A percentile compares a stretch with the other conserved stretches of the same genome.
Evolutionary conservation across 2,888 invertebrate species (phyloP).

Genomic region (Aphidoletes aphidimyza): DNA sequence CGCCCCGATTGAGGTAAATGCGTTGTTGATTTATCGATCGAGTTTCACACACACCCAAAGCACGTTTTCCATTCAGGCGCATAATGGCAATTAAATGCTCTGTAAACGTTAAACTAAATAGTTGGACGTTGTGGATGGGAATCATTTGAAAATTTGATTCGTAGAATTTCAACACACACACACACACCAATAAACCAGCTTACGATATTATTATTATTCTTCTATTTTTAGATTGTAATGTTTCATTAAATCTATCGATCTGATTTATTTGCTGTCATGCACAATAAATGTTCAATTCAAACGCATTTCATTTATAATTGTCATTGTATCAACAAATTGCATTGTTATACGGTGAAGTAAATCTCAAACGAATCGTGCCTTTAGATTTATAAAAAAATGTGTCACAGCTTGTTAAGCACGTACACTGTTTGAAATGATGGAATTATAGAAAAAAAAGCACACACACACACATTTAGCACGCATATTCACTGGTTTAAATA

Average conservation of each 20-base stretch:
- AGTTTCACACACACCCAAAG: not conserved
- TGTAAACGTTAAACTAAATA: not conserved
- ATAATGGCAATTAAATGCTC: not conserved
- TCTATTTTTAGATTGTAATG: not conserved
- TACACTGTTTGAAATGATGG: not conserved
- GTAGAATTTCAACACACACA: too few species aligned
- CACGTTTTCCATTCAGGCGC: not conserved
- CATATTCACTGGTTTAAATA: too few species aligned
- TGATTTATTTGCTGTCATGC: not conserved
- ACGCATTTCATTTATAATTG: not conserved
- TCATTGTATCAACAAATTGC: not conserved
- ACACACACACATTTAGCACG: not conserved
- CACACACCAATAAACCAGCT: too few species aligned
- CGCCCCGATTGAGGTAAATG: not conserved
- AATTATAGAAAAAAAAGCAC: not conserved
- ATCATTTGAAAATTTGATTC: constrained; percentile 25
- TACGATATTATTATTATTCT: constrained; percentile 6
- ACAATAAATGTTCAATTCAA: not conserved
- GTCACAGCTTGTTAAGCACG: constrained; percentile 31
- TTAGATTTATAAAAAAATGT: constrained; percentile 15
- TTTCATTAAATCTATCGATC: constrained; percentile 19
- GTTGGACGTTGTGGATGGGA: not conserved
- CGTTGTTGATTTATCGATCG: not conserved
- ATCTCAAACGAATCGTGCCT: not conserved
- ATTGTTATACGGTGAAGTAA: not conserved